Percentiles rank a stretch among this genome's conserved stretches.
phyloP scores from a whole-genome alignment of 2,888 invertebrate species.

The Spilosoma lubricipeda region DNA sequence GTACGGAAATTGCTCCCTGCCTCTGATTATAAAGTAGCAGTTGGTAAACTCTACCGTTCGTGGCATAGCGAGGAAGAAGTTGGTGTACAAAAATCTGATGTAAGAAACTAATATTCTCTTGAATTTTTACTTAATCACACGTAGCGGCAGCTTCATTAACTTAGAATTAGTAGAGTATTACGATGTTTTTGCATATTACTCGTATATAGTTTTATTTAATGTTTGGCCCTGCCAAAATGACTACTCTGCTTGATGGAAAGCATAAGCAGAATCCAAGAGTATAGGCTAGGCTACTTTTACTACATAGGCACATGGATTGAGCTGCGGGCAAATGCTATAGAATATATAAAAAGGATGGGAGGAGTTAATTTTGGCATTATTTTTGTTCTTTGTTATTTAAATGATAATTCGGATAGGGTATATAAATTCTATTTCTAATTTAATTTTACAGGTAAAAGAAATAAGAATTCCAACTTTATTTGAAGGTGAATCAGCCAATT shows the following conservation, averaged over 20 bases:
- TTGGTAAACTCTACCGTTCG: not conserved
- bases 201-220: no score
- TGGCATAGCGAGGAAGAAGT: not conserved
- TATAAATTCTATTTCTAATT: not conserved
- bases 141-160: not conserved
- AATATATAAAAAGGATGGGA: no score
- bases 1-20: not conserved
- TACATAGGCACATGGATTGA: no score
- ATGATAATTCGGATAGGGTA: not conserved
- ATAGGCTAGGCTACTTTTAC: no score
- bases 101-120: not conserved
- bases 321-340: no score
- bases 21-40: not conserved
- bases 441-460: constrained; percentile 60
- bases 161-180: not conserved
- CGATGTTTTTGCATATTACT: no score
- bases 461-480: constrained; percentile 78
- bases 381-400: not conserved
- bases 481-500: constrained; percentile 80
- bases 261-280: no score
- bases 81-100: constrained; percentile 3
- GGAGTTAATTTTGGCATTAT: no score
- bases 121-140: not conserved
- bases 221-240: no score
- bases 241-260: no score